phyloP scores from a whole-genome alignment of 2,113 vertebrate species.

The Pterocles gutturalis region DNA sequence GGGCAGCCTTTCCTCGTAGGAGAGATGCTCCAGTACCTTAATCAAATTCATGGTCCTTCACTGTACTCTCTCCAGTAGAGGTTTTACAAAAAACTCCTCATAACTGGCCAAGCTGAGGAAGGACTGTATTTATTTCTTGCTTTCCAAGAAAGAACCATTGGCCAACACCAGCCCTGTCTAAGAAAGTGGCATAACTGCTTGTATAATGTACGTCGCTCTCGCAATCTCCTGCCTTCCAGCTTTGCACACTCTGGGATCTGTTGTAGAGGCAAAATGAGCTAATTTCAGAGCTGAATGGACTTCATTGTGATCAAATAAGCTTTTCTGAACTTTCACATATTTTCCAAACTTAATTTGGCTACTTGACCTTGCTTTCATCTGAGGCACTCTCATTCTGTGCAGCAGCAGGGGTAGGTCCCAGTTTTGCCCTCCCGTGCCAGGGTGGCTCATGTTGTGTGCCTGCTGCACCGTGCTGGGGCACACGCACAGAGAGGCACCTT shows the following conservation, averaged over 20 bases:
- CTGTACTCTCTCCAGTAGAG: neutral
- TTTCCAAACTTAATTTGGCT: neutral
- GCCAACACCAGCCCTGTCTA: neutral
- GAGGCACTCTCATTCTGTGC: neutral
- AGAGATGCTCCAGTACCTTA: neutral
- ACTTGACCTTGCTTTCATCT: neutral
- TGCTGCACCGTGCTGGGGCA: neutral
- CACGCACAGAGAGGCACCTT: rapidly evolving
- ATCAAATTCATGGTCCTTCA: neutral
- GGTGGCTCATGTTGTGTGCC: neutral
- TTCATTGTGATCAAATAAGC: neutral
- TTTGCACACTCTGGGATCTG: neutral
- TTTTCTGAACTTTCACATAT: neutral
- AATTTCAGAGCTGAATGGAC: neutral
- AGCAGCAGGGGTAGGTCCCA: neutral
- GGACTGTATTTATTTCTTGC: neutral
- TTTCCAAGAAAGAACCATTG: neutral
- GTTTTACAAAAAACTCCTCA: neutral
- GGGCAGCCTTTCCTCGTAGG: neutral
- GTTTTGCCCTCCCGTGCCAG: neutral
- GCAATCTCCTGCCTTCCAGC: neutral
- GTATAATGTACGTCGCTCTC: neutral
- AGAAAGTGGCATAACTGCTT: neutral
- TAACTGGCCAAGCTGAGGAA: neutral
- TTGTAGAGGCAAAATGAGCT: neutral